Evolutionary conservation across 2,113 vertebrate genomes (phyloP).

Genomic region (Calidris pugnax): DNA sequence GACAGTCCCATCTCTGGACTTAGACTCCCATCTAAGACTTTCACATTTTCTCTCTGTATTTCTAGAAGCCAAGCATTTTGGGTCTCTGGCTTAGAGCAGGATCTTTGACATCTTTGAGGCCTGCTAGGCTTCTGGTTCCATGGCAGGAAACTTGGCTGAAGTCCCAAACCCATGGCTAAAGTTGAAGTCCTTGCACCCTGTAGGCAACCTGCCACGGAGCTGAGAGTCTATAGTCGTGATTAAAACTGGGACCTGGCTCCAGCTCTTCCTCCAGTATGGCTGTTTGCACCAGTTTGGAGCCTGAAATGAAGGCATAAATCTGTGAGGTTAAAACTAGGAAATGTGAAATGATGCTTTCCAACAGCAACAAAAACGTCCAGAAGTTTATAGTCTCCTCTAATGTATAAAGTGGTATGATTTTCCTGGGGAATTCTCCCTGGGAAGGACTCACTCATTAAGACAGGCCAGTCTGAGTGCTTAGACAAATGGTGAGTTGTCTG

Average conservation of each 20-base stretch:
- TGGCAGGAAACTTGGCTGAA: not conserved
- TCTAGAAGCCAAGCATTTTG: not conserved
- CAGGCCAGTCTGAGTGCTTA: not conserved
- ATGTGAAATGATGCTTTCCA: not conserved
- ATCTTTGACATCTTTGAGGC: not conserved
- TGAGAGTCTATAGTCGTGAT: not conserved
- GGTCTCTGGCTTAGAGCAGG: not conserved
- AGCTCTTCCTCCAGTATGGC: not conserved
- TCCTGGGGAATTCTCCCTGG: not conserved
- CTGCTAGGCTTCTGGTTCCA: not conserved
- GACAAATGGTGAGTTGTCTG: not conserved
- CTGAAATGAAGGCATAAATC: not conserved
- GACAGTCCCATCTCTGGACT: not conserved
- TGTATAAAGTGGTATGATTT: not conserved
- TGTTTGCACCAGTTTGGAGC: slow-evolving; percentile 3
- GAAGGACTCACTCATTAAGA: not conserved
- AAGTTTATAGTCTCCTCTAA: not conserved
- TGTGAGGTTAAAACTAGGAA: not conserved
- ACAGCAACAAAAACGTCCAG: not conserved
- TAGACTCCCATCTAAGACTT: not conserved
- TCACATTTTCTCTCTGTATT: not conserved
- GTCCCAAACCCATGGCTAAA: not conserved
- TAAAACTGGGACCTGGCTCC: not conserved
- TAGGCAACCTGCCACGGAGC: not conserved
- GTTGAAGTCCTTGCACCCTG: not conserved